These are phyloP conservation scores for Hiodon tergisus DNA, from an alignment of 2,113 vertebrate species.

Conservation along the genomic window DNA sequence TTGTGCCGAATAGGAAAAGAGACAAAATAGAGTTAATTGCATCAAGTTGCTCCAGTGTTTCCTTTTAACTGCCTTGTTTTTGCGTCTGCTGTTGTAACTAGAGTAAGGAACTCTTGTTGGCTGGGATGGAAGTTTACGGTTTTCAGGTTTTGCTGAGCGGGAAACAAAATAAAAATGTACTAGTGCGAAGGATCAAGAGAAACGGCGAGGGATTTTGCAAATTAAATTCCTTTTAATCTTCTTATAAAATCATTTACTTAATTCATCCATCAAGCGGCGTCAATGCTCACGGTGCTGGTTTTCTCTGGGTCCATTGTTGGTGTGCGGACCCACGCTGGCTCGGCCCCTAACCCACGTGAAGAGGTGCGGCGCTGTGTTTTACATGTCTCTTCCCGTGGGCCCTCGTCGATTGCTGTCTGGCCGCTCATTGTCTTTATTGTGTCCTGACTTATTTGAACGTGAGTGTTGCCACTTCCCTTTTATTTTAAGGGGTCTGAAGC, in stretches of 20 bases:
- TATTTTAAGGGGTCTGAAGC: constrained; percentile 75
- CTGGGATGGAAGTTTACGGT: constrained; percentile 34
- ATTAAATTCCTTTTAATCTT: constrained; percentile 79
- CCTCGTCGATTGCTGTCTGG: constrained; percentile 44
- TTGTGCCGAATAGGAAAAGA: neutral
- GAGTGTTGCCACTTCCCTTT: constrained; percentile 66
- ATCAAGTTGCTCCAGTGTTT: neutral
- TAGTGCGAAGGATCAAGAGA: constrained; percentile 51
- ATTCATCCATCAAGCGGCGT: constrained; percentile 75
- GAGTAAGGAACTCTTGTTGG: constrained; percentile 18
- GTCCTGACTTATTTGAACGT: constrained; percentile 65
- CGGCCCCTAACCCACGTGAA: constrained; percentile 30
- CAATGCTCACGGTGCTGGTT: constrained; percentile 63
- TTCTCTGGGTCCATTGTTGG: constrained; percentile 27
- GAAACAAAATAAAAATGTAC: constrained; percentile 23
- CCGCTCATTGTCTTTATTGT: constrained; percentile 45
- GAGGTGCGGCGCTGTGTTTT: constrained; percentile 27
- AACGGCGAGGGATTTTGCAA: constrained; percentile 65
- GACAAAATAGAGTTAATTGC: neutral
- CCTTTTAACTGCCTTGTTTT: neutral
- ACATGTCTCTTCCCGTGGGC: constrained; percentile 29
- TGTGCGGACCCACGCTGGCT: neutral
- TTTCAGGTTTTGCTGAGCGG: constrained; percentile 9
- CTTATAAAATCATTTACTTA: constrained; percentile 80
- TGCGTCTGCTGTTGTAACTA: no score